Evolutionary conservation across 2,113 vertebrate species (phyloP).

Genomic region (Colistium nudipinnis): DNA sequence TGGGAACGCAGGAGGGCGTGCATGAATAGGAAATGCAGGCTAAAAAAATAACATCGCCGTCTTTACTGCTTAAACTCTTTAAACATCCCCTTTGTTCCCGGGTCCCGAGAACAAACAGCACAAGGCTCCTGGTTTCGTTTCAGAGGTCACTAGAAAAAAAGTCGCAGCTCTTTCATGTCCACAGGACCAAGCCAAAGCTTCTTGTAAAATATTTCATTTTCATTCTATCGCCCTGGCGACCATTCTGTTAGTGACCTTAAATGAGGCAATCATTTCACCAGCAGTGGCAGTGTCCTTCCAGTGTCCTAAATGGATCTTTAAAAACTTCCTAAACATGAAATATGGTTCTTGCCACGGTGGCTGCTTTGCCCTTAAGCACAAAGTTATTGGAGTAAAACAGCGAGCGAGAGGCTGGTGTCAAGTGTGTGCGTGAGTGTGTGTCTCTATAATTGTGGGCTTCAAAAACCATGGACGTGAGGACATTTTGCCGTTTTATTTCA

Average conservation of each 20-base stretch:
- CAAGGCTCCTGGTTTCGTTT: constrained; percentile 24
- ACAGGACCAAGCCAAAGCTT: constrained; percentile 28
- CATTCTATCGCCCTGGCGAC: constrained; percentile 50
- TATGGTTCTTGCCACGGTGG: constrained; percentile 33
- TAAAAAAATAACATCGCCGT: constrained; percentile 44
- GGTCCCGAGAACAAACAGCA: constrained; percentile 25
- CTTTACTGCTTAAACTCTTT: constrained; percentile 34
- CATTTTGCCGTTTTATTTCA: too few species aligned
- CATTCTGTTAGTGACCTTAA: constrained; percentile 49
- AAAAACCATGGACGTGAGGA: too few species aligned
- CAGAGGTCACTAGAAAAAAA: constrained; percentile 41
- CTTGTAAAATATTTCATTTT: constrained; percentile 55
- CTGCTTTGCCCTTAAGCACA: constrained; percentile 60
- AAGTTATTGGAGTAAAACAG: constrained; percentile 46
- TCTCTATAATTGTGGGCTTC: constrained; percentile 25
- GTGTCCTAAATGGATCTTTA: constrained; percentile 51
- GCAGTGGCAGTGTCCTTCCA: constrained; percentile 44
- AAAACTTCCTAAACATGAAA: constrained; percentile 61
- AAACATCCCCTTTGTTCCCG: constrained; percentile 48
- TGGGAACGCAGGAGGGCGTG: constrained; percentile 37
- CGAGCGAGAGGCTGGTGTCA: constrained; percentile 30
- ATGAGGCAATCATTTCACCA: constrained; percentile 58
- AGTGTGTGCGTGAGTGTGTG: constrained; percentile 43
- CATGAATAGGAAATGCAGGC: constrained; percentile 70
- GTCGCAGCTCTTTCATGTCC: constrained; percentile 39